Conservation (phyloP, 2,888 invertebrate genomes). For the Rambutsinella grinnellia region DNA sequence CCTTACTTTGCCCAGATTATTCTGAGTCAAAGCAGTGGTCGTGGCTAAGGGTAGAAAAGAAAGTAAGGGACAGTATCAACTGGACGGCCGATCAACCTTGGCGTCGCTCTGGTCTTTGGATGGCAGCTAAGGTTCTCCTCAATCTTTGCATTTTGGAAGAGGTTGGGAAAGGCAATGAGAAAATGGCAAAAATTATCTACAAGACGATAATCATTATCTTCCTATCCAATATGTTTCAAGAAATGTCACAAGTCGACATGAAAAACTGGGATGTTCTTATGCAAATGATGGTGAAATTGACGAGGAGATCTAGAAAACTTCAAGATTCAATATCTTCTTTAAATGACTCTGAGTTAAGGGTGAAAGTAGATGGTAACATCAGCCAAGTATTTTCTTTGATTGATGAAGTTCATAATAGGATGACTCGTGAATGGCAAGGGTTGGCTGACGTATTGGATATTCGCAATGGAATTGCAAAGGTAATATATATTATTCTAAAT, state of each 20-base stretch:
- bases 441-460: no score
- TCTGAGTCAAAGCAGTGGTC: neutral
- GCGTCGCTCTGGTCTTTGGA: constrained; percentile 13
- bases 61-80: constrained; percentile 9
- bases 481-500: no score
- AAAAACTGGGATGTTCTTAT: neutral
- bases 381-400: neutral
- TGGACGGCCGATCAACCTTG: neutral
- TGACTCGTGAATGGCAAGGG: constrained; percentile 5
- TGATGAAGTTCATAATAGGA: neutral
- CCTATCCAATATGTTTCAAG: no score
- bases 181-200: neutral
- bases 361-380: no score
- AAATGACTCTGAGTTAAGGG: no score
- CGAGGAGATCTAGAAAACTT: neutral
- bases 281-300: constrained; percentile 10
- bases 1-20: neutral
- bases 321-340: no score
- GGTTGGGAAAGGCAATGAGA: neutral
- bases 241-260: no score
- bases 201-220: neutral
- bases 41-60: constrained; percentile 1
- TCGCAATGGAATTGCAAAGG: no score
- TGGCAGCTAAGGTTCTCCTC: constrained; percentile 4
- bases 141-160: neutral